Percentiles rank a stretch among this genome's conserved stretches.
These are phyloP conservation scores for Lymantria monacha DNA, from an alignment of 2,888 invertebrate genomes.

Conservation along the genomic window DNA sequence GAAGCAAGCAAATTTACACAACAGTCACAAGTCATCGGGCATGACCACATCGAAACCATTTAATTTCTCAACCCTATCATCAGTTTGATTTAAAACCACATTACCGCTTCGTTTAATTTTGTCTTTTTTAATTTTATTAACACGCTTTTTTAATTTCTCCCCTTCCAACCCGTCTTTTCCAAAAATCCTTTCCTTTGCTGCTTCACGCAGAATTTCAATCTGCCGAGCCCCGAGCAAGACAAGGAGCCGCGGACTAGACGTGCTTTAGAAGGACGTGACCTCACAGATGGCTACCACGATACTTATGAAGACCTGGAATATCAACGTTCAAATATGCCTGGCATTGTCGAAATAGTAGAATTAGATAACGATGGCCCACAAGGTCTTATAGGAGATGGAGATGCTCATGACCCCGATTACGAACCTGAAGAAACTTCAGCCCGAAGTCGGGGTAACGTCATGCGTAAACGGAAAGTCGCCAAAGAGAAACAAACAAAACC, in stretches of 20 bases:
- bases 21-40: conserved; percentile 53
- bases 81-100: conserved; percentile 45
- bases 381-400: conserved; percentile 44
- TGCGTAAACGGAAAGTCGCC: conserved; percentile 61
- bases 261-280: conserved; percentile 56
- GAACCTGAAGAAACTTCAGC: conserved; percentile 57
- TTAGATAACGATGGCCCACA: conserved; percentile 44
- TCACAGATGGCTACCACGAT: conserved; percentile 57
- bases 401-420: conserved; percentile 60
- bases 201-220: conserved; percentile 76
- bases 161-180: conserved; percentile 65
- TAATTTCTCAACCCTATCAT: conserved; percentile 36
- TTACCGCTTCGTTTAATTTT: conserved; percentile 61
- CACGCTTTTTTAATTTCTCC: conserved; percentile 82
- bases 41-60: conserved; percentile 48
- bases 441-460: conserved; percentile 64
- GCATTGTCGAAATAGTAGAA: conserved; percentile 67
- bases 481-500: conserved; percentile 64
- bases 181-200: conserved; percentile 61
- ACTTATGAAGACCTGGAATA: conserved; percentile 61
- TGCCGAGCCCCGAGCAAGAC: conserved; percentile 65
- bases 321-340: conserved; percentile 51
- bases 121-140: conserved; percentile 78
- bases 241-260: conserved; percentile 40
- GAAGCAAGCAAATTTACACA: conserved; percentile 22